phyloP scores from a whole-genome alignment of 1,140 invertebrate species.

The Drosophila ercepeae region DNA sequence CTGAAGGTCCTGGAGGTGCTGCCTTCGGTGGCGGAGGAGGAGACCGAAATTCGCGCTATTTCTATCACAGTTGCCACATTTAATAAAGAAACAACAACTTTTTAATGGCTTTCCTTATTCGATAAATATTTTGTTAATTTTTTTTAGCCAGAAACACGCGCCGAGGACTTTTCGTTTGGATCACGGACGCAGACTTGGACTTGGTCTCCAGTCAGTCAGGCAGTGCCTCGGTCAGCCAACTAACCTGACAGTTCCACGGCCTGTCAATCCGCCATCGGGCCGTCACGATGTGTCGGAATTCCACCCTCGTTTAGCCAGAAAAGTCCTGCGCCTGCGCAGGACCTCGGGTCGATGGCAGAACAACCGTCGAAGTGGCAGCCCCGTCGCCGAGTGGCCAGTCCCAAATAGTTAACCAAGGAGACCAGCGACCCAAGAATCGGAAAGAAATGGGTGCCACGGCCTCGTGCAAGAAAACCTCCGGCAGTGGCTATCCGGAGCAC shows the following conservation, averaged over 20 bases:
- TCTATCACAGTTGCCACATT: constrained; percentile 44
- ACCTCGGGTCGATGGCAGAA: constrained; percentile 31
- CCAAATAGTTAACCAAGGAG: background rate
- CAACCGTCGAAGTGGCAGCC: constrained; percentile 15
- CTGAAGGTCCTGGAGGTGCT: background rate
- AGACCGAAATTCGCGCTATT: constrained; percentile 16
- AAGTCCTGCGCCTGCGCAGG: constrained; percentile 43
- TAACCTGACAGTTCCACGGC: constrained; percentile 24
- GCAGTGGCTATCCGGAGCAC: constrained; percentile 52
- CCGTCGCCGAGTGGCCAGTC: constrained; percentile 15
- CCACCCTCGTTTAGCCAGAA: constrained; percentile 4
- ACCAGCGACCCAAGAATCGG: background rate
- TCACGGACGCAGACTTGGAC: constrained; percentile 6
- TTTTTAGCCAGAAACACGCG: constrained; percentile 10
- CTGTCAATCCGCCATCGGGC: background rate
- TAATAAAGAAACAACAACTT: background rate
- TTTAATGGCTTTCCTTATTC: too few relatives aligned
- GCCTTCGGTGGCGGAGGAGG: background rate
- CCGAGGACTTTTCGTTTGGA: constrained; percentile 10
- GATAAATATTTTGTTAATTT: too few relatives aligned
- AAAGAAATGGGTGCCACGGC: constrained; percentile 60
- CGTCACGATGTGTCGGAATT: background rate
- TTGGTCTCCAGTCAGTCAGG: constrained; percentile 18
- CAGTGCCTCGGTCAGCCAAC: constrained; percentile 54
- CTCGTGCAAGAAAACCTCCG: constrained; percentile 53